Base-by-base conservation (phyloP, 2,888 invertebrate genomes). In the Macrosoma leucophasiata region DNA sequence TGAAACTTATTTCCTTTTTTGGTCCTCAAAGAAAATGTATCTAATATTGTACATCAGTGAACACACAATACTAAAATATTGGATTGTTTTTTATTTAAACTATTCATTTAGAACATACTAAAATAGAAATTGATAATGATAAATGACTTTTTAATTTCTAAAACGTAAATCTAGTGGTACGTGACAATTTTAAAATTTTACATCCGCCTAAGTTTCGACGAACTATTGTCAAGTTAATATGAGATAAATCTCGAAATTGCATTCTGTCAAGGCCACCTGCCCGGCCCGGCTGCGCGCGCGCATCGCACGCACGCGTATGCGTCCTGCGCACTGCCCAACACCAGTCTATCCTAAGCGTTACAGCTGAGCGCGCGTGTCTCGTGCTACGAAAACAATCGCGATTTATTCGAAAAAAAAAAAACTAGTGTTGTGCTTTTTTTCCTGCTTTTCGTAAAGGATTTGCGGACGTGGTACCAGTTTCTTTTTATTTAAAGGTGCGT, bases 221-320 rank as follows among this genome's bases (percentile, higher is more conserved):
- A n/a, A n/a, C n/a, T n/a, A n/a, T n/a, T n/a, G n/a, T n/a, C n/a
- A n/a, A n/a, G n/a, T n/a, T n/a, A n/a, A 48, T 54, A 50, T 61
- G 54, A 70, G 68, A 72, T 68, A 66, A 65, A 74, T 75, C 73
- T 71, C 55, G 60, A 65, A 67, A 69, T 64, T 69, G 72, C 69
- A 71, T 57, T 54, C 36, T 40, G n/a, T 42, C 66, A 65, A 65
- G 65, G 65, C 57, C 61, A 57, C 50, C 52, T 54, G 43, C 42
- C 31, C 41, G 39, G 52, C 46, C 55, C 43, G 53, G 54, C 55
- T 40, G 46, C 61, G 70, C 65, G 61, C 57, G 41, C 46, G 62
- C 68, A 65, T 46, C 55, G 34, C 36, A 38, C 42, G 50, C 45
- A 46, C 29, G 25, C 28, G 39, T 27, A 17, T 39, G 35, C 43